Evolutionary conservation across 2,113 vertebrate genomes (phyloP).

Genomic region (Etheostoma cragini): DNA sequence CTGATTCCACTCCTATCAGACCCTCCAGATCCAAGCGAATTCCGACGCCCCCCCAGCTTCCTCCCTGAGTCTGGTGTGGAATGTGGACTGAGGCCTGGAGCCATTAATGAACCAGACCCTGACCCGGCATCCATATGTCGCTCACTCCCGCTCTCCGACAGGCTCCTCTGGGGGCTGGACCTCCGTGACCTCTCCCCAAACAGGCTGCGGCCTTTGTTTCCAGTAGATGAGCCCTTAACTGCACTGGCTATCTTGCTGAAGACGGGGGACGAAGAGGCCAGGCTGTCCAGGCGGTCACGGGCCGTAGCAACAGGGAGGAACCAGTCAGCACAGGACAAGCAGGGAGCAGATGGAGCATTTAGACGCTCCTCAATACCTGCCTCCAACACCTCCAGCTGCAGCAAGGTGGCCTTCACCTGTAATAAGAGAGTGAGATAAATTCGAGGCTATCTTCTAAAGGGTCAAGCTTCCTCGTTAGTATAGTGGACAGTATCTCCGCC

Average conservation of each 20-base stretch:
- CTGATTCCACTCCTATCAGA: constrained; percentile 81
- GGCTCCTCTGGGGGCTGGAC: constrained; percentile 83
- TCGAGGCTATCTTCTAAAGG: fast-evolving
- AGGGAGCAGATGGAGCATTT: constrained; percentile 83
- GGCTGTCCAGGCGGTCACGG: constrained; percentile 83
- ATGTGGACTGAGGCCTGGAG: constrained; percentile 70
- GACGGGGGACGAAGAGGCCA: constrained; percentile 82
- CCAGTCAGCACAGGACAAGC: constrained; percentile 92
- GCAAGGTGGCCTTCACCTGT: constrained; percentile 89
- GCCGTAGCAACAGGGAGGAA: constrained; percentile 82
- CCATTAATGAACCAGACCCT: background rate
- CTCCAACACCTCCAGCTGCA: constrained; percentile 89
- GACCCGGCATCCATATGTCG: constrained; percentile 71
- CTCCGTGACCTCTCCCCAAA: constrained; percentile 84
- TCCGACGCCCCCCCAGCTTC: constrained; percentile 72
- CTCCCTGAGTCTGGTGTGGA: constrained; percentile 74
- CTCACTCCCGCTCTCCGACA: constrained; percentile 81
- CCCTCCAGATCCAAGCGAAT: constrained; percentile 78
- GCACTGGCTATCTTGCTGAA: constrained; percentile 85
- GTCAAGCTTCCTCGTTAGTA: constrained; percentile 30
- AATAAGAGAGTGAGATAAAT: background rate
- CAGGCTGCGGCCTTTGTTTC: constrained; percentile 79
- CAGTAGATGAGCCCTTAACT: constrained; percentile 73
- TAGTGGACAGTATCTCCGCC: constrained; percentile 54
- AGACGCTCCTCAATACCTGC: constrained; percentile 87